Conservation (phyloP, 2,797 vertebrate genomes). For the Gadopsis bispinosus region DNA sequence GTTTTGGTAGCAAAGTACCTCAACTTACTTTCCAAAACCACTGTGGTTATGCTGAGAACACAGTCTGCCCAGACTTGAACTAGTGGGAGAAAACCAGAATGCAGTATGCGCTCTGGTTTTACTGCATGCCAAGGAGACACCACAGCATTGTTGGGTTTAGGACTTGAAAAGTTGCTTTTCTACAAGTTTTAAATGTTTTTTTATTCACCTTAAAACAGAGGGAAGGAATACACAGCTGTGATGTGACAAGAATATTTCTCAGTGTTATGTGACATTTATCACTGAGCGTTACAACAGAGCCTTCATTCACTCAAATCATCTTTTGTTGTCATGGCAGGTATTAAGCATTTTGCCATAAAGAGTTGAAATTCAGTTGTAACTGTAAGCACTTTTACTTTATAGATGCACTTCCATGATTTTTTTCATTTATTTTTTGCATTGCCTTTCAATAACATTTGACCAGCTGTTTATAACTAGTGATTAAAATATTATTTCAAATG, state of each 20-base stretch:
- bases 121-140: slow-evolving; percentile 57
- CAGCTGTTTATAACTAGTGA: slow-evolving; percentile 19
- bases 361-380: slow-evolving; percentile 4
- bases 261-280: neutral
- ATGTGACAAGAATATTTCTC: slow-evolving; percentile 13
- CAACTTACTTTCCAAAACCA: slow-evolving; percentile 66
- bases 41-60: slow-evolving; percentile 58
- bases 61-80: slow-evolving; percentile 51
- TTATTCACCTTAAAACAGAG: slow-evolving; percentile 16
- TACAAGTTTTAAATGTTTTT: slow-evolving; percentile 13
- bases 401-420: neutral
- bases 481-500: slow-evolving; percentile 30
- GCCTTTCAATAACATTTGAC: neutral
- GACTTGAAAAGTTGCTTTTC: slow-evolving; percentile 42
- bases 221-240: slow-evolving; percentile 10
- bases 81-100: slow-evolving; percentile 53
- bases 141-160: slow-evolving; percentile 53
- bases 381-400: slow-evolving; percentile 7
- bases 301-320: neutral
- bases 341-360: neutral
- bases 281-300: neutral
- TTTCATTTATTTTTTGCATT: neutral
- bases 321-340: slow-evolving; percentile 11
- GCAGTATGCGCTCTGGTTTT: slow-evolving; percentile 38
- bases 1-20: slow-evolving; percentile 31